Percentiles rank a stretch among this genome's conserved stretches.
phyloP scores from a whole-genome alignment of 2,113 vertebrate species.

The Plecotus auritus region DNA sequence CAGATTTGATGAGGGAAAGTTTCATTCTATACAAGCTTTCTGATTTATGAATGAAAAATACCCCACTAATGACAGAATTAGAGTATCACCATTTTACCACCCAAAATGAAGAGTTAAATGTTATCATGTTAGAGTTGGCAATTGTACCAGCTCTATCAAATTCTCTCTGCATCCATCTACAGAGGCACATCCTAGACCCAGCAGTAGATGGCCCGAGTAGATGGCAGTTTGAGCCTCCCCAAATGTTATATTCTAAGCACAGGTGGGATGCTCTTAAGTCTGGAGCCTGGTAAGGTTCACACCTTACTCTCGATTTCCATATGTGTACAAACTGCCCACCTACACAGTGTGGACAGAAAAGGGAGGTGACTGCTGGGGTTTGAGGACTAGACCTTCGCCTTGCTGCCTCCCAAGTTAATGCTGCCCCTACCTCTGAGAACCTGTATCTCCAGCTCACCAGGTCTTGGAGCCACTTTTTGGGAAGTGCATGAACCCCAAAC shows the following conservation, averaged over 20 bases:
- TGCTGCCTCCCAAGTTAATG: neutral
- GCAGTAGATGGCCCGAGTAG: slow-evolving; percentile 78
- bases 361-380: neutral
- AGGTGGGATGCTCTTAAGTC: slow-evolving; percentile 80
- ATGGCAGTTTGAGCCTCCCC: slow-evolving; percentile 75
- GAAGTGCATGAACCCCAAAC: no score
- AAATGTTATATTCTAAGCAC: slow-evolving; percentile 80
- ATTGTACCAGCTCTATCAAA: neutral
- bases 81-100: neutral
- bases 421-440: neutral
- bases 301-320: slow-evolving; percentile 35
- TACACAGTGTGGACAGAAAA: slow-evolving; percentile 70
- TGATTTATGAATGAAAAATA: neutral
- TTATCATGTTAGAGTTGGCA: neutral
- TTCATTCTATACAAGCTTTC: neutral
- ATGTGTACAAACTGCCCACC: slow-evolving; percentile 66
- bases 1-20: neutral
- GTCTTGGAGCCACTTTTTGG: neutral
- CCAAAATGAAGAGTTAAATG: neutral
- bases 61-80: neutral
- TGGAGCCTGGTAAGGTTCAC: slow-evolving; percentile 79
- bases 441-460: neutral
- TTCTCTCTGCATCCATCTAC: neutral
- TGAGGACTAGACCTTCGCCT: neutral
- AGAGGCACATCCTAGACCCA: slow-evolving; percentile 71